Evolutionary conservation across 2,888 invertebrate genomes (phyloP), one percentile per base, ranked within the genome.

Genomic region (Chloromyia formosa): DNA sequence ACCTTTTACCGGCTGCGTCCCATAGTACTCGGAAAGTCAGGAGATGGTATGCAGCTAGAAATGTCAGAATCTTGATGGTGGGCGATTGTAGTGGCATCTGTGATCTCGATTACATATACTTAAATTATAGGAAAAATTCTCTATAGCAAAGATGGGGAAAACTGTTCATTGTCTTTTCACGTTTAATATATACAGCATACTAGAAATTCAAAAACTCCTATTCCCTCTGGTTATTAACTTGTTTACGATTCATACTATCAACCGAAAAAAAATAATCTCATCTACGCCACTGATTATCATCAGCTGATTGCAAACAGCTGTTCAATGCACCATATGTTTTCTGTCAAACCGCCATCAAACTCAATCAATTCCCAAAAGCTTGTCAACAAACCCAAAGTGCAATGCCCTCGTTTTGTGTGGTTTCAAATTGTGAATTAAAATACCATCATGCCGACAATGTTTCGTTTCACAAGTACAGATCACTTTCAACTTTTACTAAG

Each of bases 391-490:
- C 16, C 35, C 10, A 45, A 12, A 16, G 40, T 40, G 62, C 16
- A 23, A 85, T 85, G 85, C 85, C 85, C 1, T 83, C 85, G 54
- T 83, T 83, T 78, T 85, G 85, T 77, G 83, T 82, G n/a, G 84
- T 85, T 16, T 78, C 80, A 1, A 83, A 82, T 77, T 85, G 85
- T 75, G 82, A 83, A 79, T 81, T 82, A 74, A 84, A 82, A 81
- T 85, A 85, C 78, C 80, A 81, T 0, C 84, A 84, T 71, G 80
- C 81, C 1, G 83, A 84, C 64, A 82, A 81, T 78, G 81, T 85
- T 4, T 85, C 86, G 0, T 86, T 85, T 76, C 85, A 85, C 78
- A 85, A 84, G 85, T 85, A 74, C 79, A n/a, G n/a, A n/a, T n/a
- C n/a, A n/a, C n/a, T n/a, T n/a, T n/a, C n/a, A n/a, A n/a, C n/a